Percentiles rank a stretch among this genome's conserved stretches.
Conservation (phyloP, 35 echinoderm and acorn worm species). For the Ophiothrix spiculata region DNA sequence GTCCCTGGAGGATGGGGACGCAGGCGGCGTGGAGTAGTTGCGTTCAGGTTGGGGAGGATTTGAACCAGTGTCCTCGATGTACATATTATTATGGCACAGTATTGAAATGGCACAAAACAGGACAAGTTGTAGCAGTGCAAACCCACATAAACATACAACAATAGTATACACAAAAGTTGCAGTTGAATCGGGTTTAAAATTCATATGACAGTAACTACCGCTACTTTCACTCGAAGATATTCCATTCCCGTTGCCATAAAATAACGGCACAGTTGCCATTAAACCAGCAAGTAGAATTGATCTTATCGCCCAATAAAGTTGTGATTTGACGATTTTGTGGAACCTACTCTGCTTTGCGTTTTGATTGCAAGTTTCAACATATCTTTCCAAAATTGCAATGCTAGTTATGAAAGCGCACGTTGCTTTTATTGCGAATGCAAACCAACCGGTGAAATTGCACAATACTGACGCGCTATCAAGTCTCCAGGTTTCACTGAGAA, state of each 20-base stretch:
- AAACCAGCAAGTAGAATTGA: background rate
- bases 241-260: background rate
- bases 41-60: background rate
- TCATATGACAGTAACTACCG: conserved; percentile 55
- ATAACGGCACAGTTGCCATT: conserved; percentile 40
- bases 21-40: background rate
- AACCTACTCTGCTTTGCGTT: background rate
- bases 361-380: conserved; percentile 14
- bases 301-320: background rate
- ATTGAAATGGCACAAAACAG: conserved; percentile 41
- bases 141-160: conserved; percentile 15
- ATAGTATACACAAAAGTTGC: conserved; percentile 19
- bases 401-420: conserved; percentile 19
- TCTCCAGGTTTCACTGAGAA: background rate
- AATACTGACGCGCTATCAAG: background rate
- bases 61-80: background rate
- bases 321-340: background rate
- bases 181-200: conserved; percentile 7
- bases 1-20: background rate
- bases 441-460: conserved; percentile 51
- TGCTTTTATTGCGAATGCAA: conserved; percentile 22
- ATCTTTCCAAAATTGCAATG: conserved; percentile 20
- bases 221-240: conserved; percentile 36
- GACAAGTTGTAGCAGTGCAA: conserved; percentile 52
- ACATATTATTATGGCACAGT: conserved; percentile 27